Evolutionary conservation across 2,113 vertebrate species (phyloP), one percentile per base, ranked within the genome.

Genomic region (Anhinga anhinga): DNA sequence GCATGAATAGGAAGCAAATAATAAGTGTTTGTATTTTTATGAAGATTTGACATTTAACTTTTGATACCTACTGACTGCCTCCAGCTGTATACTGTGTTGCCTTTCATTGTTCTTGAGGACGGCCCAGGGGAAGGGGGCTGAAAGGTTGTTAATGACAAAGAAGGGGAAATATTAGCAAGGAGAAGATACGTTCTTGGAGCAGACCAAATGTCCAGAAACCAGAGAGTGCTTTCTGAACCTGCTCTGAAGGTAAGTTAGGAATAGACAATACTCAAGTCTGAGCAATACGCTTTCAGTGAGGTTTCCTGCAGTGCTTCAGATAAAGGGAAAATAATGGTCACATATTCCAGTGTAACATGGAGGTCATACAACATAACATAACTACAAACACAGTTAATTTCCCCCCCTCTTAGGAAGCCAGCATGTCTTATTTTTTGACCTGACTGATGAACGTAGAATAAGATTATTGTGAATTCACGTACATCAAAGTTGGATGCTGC

Each of bases 31-130:
- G 26, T 71, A 15, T 74, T 90, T 95, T 88, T 88, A 62, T 71
- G 55, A 90, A 94, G 59, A 67, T 88, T 74, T 88, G 88, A 74
- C 76, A 88, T 88, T 95, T 93, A 88, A 36, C 47, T 92, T 90
- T 15, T 62, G 32, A 1, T 86, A 52, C 30, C 45, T 88, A 3
- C 74, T 70, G 82, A 61, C 32, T 80, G 85, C 40, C 34, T 74
- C 47, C 47, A 78, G 59, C 80, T 92, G 38, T 59, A 5, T 45
- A 5, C 27, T 62, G 36, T 81, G 22, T 44, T 94, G 34, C 40
- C 44, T 92, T 93, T 82, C 58, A 10, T n/a, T 90, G 90, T 53
- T 79, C 82, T 85, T 69, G 78, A 73, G 85, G 62, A 55, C 30
- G 74, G 7, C 56, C 34, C 21, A 23, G 36, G 80, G 65, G 63